A percentile compares a stretch with the other conserved stretches of the same genome.
Conservation (phyloP, 2,797 vertebrate genomes). For the Nyctibius grandis region DNA sequence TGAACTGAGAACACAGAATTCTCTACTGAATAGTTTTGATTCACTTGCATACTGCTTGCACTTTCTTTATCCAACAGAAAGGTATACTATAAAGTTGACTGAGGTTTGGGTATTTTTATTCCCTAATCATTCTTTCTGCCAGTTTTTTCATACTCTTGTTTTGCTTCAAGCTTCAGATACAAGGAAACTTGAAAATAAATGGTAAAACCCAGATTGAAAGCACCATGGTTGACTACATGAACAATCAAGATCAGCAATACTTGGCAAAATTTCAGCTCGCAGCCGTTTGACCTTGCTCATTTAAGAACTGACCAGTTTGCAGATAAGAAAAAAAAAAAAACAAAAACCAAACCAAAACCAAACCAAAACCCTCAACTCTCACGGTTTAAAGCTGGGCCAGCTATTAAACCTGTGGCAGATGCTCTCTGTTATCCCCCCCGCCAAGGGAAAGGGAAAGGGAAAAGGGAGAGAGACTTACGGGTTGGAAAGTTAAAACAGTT, state of each 20-base stretch:
- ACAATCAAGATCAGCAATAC: background rate
- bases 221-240: background rate
- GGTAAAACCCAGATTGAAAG: background rate
- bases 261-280: background rate
- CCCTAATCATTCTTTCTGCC: background rate
- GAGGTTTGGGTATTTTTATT: constrained; percentile 25
- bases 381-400: too few relatives aligned
- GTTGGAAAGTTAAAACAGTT: too few relatives aligned
- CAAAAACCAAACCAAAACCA: background rate
- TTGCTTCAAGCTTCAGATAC: background rate
- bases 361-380: too few relatives aligned
- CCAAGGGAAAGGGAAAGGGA: too few relatives aligned
- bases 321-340: background rate
- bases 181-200: background rate
- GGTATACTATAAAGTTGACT: constrained; percentile 8
- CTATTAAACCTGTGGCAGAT: too few relatives aligned
- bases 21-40: constrained; percentile 41
- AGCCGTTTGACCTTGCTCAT: background rate
- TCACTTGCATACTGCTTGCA: constrained; percentile 1
- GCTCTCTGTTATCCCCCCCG: too few relatives aligned
- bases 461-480: too few relatives aligned
- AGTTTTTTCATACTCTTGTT: background rate
- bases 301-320: background rate
- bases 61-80: constrained; percentile 40
- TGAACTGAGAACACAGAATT: constrained; percentile 53